phyloP scores from a whole-genome alignment of 92 coral and sea anemone species.

The Zoanthus sociatus region DNA sequence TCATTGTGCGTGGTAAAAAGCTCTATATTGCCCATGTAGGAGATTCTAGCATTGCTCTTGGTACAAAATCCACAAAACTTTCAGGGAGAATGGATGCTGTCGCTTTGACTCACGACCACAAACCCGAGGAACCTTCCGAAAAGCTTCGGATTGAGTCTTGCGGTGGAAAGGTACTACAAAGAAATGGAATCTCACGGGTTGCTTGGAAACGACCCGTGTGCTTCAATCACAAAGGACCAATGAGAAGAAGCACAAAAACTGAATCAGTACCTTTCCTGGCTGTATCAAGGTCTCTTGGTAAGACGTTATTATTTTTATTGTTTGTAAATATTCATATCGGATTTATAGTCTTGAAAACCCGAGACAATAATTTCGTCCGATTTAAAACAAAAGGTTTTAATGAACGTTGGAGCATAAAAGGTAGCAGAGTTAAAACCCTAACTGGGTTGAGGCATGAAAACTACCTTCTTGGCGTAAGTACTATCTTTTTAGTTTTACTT shows the following conservation, averaged over 20 bases:
- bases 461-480: no score
- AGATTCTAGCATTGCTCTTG: constrained; percentile 93
- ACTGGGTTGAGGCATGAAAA: no score
- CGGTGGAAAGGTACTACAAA: constrained; percentile 87
- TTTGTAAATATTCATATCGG: no score
- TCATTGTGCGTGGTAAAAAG: constrained; percentile 84
- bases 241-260: constrained; percentile 90
- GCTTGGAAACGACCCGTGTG: constrained; percentile 98
- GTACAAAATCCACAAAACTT: constrained; percentile 49
- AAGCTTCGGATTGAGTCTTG: constrained; percentile 85
- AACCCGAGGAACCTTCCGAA: constrained; percentile 94
- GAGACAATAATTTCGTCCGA: no score
- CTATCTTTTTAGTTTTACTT: no score
- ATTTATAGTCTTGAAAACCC: no score
- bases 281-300: constrained; percentile 93
- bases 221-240: constrained; percentile 90
- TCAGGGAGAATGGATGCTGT: constrained; percentile 74
- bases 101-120: constrained; percentile 91
- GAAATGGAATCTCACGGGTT: constrained; percentile 94
- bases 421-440: no score
- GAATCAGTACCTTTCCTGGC: constrained; percentile 96
- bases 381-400: no score
- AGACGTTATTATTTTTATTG: constrained; percentile 14
- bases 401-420: no score
- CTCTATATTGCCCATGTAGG: constrained; percentile 97